These are phyloP conservation scores for Conopomorpha cramerella DNA, from an alignment of 1,140 invertebrate species.

Conservation along the genomic window DNA sequence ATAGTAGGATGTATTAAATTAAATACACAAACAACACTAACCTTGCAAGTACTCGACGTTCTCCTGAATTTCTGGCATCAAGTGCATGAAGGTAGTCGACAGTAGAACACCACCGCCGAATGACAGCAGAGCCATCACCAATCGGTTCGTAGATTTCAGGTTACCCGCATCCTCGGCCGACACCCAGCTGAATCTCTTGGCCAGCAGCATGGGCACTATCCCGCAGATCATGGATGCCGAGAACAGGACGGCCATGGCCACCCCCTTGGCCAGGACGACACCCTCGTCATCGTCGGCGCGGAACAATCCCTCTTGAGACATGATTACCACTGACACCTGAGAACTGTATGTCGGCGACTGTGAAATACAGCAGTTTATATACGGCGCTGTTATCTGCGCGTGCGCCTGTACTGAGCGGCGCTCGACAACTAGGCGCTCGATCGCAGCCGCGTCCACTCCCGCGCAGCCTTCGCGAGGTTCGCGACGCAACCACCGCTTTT, in stretches of 20 bases:
- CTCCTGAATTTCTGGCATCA: slow-evolving; percentile 85
- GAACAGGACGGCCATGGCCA: slow-evolving; percentile 75
- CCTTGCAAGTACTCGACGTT: slow-evolving; percentile 63
- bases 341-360: slow-evolving; percentile 10
- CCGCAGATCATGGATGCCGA: slow-evolving; percentile 73
- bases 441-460: slow-evolving; percentile 20
- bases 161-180: slow-evolving; percentile 33
- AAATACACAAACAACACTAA: too few relatives aligned
- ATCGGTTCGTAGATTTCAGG: slow-evolving; percentile 42
- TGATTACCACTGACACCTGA: slow-evolving; percentile 12
- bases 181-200: slow-evolving; percentile 67
- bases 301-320: slow-evolving; percentile 11
- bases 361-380: slow-evolving; percentile 25
- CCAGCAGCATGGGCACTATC: slow-evolving; percentile 68
- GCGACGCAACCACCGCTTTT: too few relatives aligned
- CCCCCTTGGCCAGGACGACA: slow-evolving; percentile 67
- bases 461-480: slow-evolving; percentile 13
- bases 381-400: slow-evolving; percentile 29
- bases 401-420: slow-evolving; percentile 34
- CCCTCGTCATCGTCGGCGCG: slow-evolving; percentile 33
- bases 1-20: too few relatives aligned
- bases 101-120: slow-evolving; percentile 92
- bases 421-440: slow-evolving; percentile 25
- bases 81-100: slow-evolving; percentile 86
- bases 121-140: slow-evolving; percentile 66